These are phyloP conservation scores for Vidua chalybeata DNA, from an alignment of 2,113 vertebrate species.

Conservation along the genomic window DNA sequence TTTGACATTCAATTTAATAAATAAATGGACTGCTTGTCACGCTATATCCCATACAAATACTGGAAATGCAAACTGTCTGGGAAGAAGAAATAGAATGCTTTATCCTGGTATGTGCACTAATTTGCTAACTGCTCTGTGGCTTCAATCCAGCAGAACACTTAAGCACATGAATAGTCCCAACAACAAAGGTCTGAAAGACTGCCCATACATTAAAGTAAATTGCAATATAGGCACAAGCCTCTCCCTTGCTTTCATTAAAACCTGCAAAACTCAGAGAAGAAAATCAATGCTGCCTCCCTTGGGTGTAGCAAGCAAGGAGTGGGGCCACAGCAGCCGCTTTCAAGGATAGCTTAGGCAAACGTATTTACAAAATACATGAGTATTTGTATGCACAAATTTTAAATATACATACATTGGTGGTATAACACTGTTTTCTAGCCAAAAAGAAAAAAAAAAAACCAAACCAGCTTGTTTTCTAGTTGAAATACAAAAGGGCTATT, in stretches of 20 bases:
- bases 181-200: slow-evolving; percentile 64
- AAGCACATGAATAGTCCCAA: slow-evolving; percentile 60
- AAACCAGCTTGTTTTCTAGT: not conserved
- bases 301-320: not conserved
- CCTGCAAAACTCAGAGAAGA: slow-evolving; percentile 20
- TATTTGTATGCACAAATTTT: not conserved
- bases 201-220: slow-evolving; percentile 66
- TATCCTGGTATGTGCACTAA: slow-evolving; percentile 47
- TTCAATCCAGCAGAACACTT: slow-evolving; percentile 67
- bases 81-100: slow-evolving; percentile 42
- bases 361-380: not conserved
- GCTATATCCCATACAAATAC: not conserved
- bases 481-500: not conserved
- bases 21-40: not conserved
- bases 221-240: slow-evolving; percentile 56
- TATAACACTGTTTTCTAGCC: not conserved
- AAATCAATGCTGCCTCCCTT: slow-evolving; percentile 37
- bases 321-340: slow-evolving; percentile 1
- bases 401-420: not conserved
- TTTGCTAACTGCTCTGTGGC: slow-evolving; percentile 61
- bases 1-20: not conserved
- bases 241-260: slow-evolving; percentile 47
- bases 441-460: not conserved
- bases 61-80: slow-evolving; percentile 38
- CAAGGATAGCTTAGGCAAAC: not conserved